A percentile compares a stretch with the other conserved stretches of the same genome.
Evolutionary conservation across 2,797 vertebrate genomes (phyloP).

Genomic region (Muraenolepis orangiensis): DNA sequence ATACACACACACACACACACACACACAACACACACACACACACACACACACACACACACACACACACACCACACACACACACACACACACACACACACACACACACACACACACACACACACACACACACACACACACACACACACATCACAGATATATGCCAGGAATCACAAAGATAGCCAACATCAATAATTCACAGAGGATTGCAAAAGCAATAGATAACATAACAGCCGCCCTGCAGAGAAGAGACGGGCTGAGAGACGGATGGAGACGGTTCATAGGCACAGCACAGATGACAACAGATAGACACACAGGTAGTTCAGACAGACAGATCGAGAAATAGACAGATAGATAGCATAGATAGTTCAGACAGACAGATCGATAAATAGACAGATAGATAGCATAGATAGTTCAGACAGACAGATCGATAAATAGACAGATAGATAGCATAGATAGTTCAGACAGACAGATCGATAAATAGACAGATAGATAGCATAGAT

Average conservation of each 20-base stretch:
- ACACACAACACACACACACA: neutral
- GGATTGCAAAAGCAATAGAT: neutral
- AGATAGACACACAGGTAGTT: neutral
- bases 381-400: neutral
- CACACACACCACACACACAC: too few relatives aligned
- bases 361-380: neutral
- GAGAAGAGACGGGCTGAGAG: neutral
- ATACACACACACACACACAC: neutral
- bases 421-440: slow-evolving; percentile 8
- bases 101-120: neutral
- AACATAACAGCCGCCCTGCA: neutral
- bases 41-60: neutral
- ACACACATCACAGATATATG: too few relatives aligned
- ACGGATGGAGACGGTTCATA: too few relatives aligned
- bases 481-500: too few relatives aligned
- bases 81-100: neutral
- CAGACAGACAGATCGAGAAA: neutral
- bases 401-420: slow-evolving; percentile 9
- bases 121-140: neutral
- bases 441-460: neutral
- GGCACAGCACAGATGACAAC: too few relatives aligned
- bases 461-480: neutral
- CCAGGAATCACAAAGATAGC: neutral
- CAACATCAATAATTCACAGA: neutral
- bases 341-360: slow-evolving; percentile 1